These are phyloP conservation scores for Sinosuthora webbiana DNA, from an alignment of 2,113 vertebrate species.

Conservation along the genomic window DNA sequence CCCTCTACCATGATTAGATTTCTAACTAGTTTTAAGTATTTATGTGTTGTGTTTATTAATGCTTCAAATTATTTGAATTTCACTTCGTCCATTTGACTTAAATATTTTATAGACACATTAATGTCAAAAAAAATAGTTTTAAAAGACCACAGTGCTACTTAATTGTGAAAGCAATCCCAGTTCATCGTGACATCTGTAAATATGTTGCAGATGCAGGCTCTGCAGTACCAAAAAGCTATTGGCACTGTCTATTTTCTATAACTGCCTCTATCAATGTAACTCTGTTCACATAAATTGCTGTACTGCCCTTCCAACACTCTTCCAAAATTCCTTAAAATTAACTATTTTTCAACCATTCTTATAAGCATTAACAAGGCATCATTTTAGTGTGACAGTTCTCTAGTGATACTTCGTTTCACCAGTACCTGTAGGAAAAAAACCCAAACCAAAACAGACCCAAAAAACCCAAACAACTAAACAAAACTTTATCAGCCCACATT, in stretches of 20 bases:
- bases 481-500: not conserved
- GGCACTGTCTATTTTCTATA: not conserved
- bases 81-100: not conserved
- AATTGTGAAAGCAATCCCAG: not conserved
- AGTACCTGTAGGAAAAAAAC: not conserved
- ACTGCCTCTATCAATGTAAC: not conserved
- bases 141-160: not conserved
- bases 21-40: not conserved
- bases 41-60: not conserved
- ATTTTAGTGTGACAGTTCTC: not conserved
- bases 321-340: not conserved
- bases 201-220: not conserved
- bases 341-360: not conserved
- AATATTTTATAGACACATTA: not conserved
- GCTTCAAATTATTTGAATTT: not conserved
- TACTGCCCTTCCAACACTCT: not conserved
- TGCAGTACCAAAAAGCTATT: not conserved
- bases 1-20: not conserved
- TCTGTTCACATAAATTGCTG: not conserved
- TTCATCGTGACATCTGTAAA: not conserved
- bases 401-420: not conserved
- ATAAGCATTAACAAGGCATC: not conserved
- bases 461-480: rapidly evolving
- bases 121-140: not conserved
- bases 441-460: not conserved